Evolutionary conservation across 1,140 invertebrate genomes (phyloP).

Genomic region (Micrasema minimum): DNA sequence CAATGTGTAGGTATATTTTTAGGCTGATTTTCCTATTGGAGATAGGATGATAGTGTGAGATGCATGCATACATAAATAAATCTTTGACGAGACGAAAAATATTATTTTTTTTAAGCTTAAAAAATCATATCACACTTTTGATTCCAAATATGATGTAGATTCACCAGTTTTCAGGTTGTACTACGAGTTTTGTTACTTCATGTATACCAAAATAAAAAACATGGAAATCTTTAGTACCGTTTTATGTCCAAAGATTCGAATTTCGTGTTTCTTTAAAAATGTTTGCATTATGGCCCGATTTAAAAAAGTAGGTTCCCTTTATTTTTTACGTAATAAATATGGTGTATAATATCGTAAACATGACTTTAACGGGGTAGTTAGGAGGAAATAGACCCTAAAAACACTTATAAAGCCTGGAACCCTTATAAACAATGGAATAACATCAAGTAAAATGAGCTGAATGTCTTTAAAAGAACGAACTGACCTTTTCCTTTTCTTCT

Average conservation of each 20-base stretch:
- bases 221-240: neutral
- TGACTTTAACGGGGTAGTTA: neutral
- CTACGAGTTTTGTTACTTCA: too few species aligned
- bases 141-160: too few species aligned
- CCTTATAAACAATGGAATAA: conserved; percentile 22
- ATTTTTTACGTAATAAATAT: neutral
- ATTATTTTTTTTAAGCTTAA: neutral
- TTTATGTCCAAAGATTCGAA: neutral
- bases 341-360: neutral
- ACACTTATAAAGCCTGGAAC: conserved; percentile 12
- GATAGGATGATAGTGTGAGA: too few species aligned
- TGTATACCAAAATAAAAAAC: neutral
- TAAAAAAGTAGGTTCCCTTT: neutral
- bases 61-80: too few species aligned
- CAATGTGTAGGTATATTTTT: too few species aligned
- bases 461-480: conserved; percentile 2
- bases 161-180: too few species aligned
- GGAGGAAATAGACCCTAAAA: neutral
- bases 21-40: too few species aligned
- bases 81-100: too few species aligned
- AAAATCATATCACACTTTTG: neutral
- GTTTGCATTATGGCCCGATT: neutral
- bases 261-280: neutral
- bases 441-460: conserved; percentile 17
- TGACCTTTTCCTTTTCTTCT: neutral